Conservation (phyloP, 2,113 vertebrate species). For the Amblyopsis rosae region DNA sequence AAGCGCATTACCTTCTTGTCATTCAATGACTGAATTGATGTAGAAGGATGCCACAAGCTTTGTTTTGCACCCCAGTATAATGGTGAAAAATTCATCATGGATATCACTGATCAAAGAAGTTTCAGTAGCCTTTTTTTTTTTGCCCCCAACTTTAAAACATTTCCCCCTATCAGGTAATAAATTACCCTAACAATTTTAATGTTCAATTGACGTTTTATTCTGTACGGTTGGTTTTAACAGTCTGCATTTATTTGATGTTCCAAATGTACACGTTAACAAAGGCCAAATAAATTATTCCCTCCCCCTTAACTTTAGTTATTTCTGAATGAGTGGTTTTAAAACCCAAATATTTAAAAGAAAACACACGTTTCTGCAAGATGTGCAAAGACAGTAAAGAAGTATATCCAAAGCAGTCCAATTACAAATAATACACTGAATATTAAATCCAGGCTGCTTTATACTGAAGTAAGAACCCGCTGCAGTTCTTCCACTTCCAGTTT, state of each 20-base stretch:
- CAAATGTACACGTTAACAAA: conserved; percentile 56
- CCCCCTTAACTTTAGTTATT: conserved; percentile 13
- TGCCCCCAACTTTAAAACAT: too few species aligned
- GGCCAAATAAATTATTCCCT: conserved; percentile 64
- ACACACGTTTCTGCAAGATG: not conserved
- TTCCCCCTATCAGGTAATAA: conserved; percentile 14
- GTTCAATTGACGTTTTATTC: conserved; percentile 43
- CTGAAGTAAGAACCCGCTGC: conserved; percentile 78
- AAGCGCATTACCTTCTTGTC: conserved; percentile 46
- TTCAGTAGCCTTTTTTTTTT: conserved; percentile 7
- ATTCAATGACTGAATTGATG: conserved; percentile 26
- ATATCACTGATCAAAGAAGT: conserved; percentile 44
- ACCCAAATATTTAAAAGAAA: not conserved
- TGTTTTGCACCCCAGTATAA: conserved; percentile 49
- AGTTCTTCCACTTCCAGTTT: conserved; percentile 90
- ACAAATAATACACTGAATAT: not conserved
- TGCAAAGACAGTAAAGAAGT: not conserved
- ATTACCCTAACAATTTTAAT: conserved; percentile 22
- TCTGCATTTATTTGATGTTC: conserved; percentile 56
- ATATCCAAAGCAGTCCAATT: not conserved
- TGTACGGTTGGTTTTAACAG: conserved; percentile 43
- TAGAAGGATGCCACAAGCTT: conserved; percentile 32
- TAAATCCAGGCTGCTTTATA: not conserved
- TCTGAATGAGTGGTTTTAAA: not conserved
- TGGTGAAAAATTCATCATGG: conserved; percentile 38